A percentile compares a stretch with the other conserved stretches of the same genome.
Evolutionary conservation across 2,888 invertebrate genomes (phyloP).

Genomic region (Caenorhabditis sp.): DNA sequence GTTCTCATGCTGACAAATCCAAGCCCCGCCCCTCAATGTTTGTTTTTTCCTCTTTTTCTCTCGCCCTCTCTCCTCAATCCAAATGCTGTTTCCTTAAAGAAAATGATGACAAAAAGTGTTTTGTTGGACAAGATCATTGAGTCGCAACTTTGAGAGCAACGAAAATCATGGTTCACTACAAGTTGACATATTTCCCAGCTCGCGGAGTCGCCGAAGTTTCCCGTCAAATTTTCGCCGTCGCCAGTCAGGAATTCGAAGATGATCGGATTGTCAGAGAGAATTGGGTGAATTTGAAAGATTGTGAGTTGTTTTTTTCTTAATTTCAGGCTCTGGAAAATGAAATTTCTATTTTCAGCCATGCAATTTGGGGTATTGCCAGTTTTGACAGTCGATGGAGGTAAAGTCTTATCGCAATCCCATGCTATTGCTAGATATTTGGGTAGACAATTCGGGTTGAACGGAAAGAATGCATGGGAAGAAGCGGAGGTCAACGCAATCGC

Average conservation of each 20-base stretch:
- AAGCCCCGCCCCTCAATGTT: no score
- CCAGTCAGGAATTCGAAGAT: constrained; percentile 37
- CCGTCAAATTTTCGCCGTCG: constrained; percentile 31
- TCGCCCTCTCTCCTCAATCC: no score
- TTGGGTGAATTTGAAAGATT: constrained; percentile 48
- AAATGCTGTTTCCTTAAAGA: no score
- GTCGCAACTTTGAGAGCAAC: no score
- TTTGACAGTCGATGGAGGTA: constrained; percentile 57
- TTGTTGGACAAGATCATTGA: no score
- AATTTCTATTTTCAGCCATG: constrained; percentile 41
- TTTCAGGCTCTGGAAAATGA: background rate
- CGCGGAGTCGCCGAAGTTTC: background rate
- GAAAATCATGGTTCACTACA: no score
- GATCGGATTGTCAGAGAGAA: constrained; percentile 34
- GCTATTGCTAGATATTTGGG: constrained; percentile 56
- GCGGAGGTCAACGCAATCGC: constrained; percentile 49
- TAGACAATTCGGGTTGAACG: constrained; percentile 44
- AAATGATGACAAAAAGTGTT: no score
- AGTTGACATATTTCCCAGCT: no score
- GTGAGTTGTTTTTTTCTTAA: constrained; percentile 27
- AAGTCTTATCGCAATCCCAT: constrained; percentile 46
- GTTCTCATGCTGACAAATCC: no score
- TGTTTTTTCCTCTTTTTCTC: no score
- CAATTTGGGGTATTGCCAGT: constrained; percentile 58
- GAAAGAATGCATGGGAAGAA: constrained; percentile 49